These are phyloP conservation scores for Drosophila atroscutellata DNA, from an alignment of 2,888 invertebrate species.

Conservation along the genomic window DNA sequence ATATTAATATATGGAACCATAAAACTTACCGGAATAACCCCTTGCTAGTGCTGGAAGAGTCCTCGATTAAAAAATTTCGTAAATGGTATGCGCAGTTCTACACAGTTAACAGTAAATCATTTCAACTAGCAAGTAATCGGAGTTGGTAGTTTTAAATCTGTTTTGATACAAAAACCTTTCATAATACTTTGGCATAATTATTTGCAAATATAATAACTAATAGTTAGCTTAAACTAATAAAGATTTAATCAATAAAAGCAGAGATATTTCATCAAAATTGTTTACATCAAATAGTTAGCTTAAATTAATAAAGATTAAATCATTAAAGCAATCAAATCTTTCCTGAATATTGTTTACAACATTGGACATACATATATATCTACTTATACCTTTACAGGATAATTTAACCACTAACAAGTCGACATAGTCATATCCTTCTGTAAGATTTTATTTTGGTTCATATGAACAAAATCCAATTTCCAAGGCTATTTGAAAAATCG, in stretches of 20 bases:
- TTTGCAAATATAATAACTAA: neutral
- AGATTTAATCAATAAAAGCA: neutral
- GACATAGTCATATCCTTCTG: too few species aligned
- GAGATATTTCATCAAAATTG: neutral
- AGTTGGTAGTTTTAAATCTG: conserved; percentile 18
- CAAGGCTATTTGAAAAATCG: neutral
- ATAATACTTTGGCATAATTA: neutral
- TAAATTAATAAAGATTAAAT: neutral
- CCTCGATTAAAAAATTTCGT: conserved; percentile 89
- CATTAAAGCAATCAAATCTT: neutral
- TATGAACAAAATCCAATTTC: too few species aligned
- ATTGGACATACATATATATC: neutral
- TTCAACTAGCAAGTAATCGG: conserved; percentile 5
- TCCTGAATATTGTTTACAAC: neutral
- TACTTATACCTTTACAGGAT: too few species aligned
- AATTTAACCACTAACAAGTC: too few species aligned
- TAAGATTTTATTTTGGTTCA: too few species aligned
- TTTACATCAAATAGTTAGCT: neutral
- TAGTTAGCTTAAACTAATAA: neutral
- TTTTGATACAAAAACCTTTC: neutral
- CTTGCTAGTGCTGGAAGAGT: conserved; percentile 90
- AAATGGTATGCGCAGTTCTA: conserved; percentile 95
- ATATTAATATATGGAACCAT: conserved; percentile 94
- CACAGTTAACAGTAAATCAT: conserved; percentile 88
- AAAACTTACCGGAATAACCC: conserved; percentile 91